Evolutionary conservation across 2,888 invertebrate species (phyloP).

Genomic region (Pteria penguin): DNA sequence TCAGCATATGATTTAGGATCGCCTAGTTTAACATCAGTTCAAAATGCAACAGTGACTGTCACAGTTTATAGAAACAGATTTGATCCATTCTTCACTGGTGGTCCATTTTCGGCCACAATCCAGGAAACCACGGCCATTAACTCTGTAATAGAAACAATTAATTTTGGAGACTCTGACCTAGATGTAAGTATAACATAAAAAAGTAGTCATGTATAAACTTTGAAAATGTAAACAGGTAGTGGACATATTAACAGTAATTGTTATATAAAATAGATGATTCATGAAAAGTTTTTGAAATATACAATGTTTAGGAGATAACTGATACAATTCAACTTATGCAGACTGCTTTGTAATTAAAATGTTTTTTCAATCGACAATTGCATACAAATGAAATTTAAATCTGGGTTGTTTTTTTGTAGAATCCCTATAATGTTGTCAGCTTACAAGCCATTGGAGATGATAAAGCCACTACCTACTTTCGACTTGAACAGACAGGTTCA

Average conservation of each 20-base stretch:
- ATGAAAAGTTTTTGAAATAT: too few relatives aligned
- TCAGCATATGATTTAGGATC: slow-evolving; percentile 52
- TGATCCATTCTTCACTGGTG: slow-evolving; percentile 34
- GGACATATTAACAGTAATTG: too few relatives aligned
- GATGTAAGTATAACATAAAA: slow-evolving; percentile 36
- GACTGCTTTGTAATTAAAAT: too few relatives aligned
- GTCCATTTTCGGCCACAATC: slow-evolving; percentile 16
- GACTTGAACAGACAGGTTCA: slow-evolving; percentile 47
- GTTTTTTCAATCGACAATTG: too few relatives aligned
- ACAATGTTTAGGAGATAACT: too few relatives aligned
- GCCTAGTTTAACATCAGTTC: slow-evolving; percentile 41
- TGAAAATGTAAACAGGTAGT: too few relatives aligned
- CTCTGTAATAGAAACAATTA: slow-evolving; percentile 12
- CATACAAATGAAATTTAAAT: too few relatives aligned
- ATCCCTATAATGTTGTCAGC: slow-evolving; percentile 57
- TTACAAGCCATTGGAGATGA: slow-evolving; percentile 62
- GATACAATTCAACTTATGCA: too few relatives aligned
- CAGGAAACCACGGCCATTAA: slow-evolving; percentile 9
- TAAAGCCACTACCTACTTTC: slow-evolving; percentile 55
- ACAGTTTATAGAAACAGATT: slow-evolving; percentile 48
- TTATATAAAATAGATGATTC: too few relatives aligned
- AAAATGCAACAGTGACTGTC: slow-evolving; percentile 46
- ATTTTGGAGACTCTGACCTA: slow-evolving; percentile 36
- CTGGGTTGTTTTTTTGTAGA: slow-evolving; percentile 35
- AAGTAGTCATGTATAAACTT: neutral